Evolutionary conservation across 2,888 invertebrate genomes (phyloP), one percentile per base, ranked within the genome.

Genomic region (Campoletis raptor): DNA sequence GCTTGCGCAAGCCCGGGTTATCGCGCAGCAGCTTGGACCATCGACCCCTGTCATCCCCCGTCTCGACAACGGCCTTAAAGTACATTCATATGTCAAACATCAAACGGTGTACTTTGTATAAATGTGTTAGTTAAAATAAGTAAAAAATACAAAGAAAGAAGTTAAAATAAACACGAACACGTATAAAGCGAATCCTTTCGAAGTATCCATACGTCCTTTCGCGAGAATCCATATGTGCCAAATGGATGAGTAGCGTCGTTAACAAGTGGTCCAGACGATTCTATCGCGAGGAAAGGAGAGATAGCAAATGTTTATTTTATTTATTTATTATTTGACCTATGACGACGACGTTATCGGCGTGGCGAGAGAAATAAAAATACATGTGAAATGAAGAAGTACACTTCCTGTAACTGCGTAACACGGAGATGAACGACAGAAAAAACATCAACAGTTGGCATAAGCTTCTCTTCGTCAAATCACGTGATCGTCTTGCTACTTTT

Each of bases 11-110:
- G 40, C 64, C 72, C 81, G 15, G 42, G 30, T 30, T 66, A 37
- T 61, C 72, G 72, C 81, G 72, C 72, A 81, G 61, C 64, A 72
- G 81, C 48, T 36, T 54, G 70, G 72, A 61, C 57, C 80, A 79
- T 79, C 70, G 52, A 69, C 64, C 48, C 64, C 42, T 64, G 12
- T 37, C 37, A 45, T 64, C 52, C 42, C 72, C 52, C 21, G 61
- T 64, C 24, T 36, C 76, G 9, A 30, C 45, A 24, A 64, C 64
- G 36, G n/a, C 12, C 24, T 64, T 24, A 40, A 36, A 64, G 76
- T 40, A n/a, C 45, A 66, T 64, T 48, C 45, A n/a, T 64, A 77
- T 45, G 48, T 77, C 45, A 64, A 64, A 64, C 24, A 77, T 66
- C 64, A 64, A 36, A 64, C 45, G 64, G 45, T 45, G n/a, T 64